A percentile compares a stretch with the other conserved stretches of the same genome.
Conservation (phyloP, 2,888 invertebrate genomes). For the Cephus pygmeus region DNA sequence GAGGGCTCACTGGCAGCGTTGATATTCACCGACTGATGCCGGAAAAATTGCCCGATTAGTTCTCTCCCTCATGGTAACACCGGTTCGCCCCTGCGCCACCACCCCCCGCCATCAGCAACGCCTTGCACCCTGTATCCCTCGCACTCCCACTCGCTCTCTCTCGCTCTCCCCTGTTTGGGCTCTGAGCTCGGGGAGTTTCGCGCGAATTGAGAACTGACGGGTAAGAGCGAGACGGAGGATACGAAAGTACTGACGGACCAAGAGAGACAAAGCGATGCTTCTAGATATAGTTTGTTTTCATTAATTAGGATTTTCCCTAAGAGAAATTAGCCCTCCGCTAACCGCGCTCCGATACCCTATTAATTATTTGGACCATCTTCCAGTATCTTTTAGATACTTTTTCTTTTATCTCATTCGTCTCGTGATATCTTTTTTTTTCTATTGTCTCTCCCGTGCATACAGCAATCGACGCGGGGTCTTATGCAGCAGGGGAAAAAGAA, state of each 20-base stretch:
- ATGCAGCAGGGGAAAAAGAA: not conserved
- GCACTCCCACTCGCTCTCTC: constrained; percentile 15
- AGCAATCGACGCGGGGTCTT: not conserved
- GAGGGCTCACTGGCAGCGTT: constrained; percentile 56
- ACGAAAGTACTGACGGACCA: not conserved
- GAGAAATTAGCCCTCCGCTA: constrained; percentile 18
- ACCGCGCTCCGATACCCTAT: constrained; percentile 11
- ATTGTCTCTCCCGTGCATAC: not conserved
- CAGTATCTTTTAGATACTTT: not conserved
- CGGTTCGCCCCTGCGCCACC: constrained; percentile 28
- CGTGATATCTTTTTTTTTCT: not conserved
- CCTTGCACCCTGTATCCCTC: not conserved
- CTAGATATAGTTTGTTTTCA: constrained; percentile 43
- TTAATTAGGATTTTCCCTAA: constrained; percentile 53
- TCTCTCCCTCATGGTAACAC: constrained; percentile 14
- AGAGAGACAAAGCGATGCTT: not conserved
- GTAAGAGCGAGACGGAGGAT: not conserved
- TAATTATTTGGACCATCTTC: constrained; percentile 12
- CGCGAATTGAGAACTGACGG: not conserved
- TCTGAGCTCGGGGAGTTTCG: not conserved
- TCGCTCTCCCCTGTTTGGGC: constrained; percentile 11
- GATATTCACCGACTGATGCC: constrained; percentile 66
- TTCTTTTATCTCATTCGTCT: not conserved
- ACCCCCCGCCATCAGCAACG: constrained; percentile 6
- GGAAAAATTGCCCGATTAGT: constrained; percentile 66